Percentiles rank a stretch among this genome's conserved stretches.
Conservation (phyloP, 1,140 invertebrate species). For the Phymastichus coffea region DNA sequence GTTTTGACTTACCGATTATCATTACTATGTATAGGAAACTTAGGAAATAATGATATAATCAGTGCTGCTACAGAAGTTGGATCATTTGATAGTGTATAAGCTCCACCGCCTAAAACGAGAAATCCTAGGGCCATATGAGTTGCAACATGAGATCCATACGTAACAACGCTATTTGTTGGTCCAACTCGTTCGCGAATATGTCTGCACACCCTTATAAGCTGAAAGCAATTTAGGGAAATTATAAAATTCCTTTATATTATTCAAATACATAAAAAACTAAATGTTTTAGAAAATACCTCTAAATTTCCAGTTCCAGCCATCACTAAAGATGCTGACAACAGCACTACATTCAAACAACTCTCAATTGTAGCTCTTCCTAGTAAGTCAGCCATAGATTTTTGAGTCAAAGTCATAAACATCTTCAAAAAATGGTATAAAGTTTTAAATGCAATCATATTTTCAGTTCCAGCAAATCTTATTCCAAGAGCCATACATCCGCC, state of each 20-base stretch:
- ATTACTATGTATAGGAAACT: conserved; percentile 93
- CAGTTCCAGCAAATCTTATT: conserved; percentile 90
- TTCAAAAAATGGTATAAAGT: conserved; percentile 70
- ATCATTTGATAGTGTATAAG: conserved; percentile 82
- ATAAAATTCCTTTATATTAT: too few relatives aligned
- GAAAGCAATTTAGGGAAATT: too few relatives aligned
- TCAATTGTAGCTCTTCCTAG: conserved; percentile 89
- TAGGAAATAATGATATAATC: conserved; percentile 91
- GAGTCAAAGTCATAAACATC: conserved; percentile 65
- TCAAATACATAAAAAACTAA: too few relatives aligned
- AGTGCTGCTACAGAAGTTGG: conserved; percentile 84
- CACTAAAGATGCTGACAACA: conserved; percentile 82
- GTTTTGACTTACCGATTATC: conserved; percentile 76
- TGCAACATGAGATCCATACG: conserved; percentile 92
- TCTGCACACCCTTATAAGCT: conserved; percentile 76
- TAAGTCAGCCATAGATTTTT: conserved; percentile 77
- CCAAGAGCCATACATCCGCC: conserved; percentile 94
- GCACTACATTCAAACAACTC: conserved; percentile 81
- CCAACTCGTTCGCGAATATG: conserved; percentile 76
- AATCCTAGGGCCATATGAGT: conserved; percentile 91
- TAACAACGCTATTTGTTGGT: conserved; percentile 65
- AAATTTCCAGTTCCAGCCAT: conserved; percentile 94
- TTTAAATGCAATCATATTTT: conserved; percentile 77
- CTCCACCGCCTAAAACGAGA: conserved; percentile 90
- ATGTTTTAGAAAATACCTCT: conserved; percentile 57